Percentiles rank a stretch among this genome's conserved stretches.
These are phyloP conservation scores for Prenolepis imparis DNA, from an alignment of 2,888 invertebrate species.

Conservation along the genomic window DNA sequence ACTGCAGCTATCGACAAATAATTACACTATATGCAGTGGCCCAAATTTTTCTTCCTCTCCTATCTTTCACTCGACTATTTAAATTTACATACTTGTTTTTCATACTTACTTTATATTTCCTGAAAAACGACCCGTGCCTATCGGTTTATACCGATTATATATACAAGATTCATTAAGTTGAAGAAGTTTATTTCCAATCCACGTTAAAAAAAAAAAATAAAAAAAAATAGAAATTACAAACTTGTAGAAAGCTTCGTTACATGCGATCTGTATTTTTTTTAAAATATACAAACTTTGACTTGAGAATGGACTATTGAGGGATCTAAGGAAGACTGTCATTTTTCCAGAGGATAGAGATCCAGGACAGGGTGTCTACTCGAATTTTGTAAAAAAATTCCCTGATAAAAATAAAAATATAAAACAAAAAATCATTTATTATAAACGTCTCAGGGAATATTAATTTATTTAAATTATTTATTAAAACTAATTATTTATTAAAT, in stretches of 20 bases:
- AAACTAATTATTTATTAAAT: too few relatives aligned
- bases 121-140: neutral
- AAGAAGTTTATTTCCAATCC: neutral
- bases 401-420: too few relatives aligned
- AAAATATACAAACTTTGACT: neutral
- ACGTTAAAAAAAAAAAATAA: neutral
- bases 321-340: neutral
- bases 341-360: neutral
- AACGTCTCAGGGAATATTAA: too few relatives aligned
- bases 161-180: conserved; percentile 17
- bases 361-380: too few relatives aligned
- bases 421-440: too few relatives aligned
- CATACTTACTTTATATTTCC: conserved; percentile 1
- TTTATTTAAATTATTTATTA: too few relatives aligned
- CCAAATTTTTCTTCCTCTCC: neutral
- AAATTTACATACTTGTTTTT: neutral
- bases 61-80: neutral
- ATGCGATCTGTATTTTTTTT: neutral
- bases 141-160: neutral
- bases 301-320: neutral
- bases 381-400: too few relatives aligned
- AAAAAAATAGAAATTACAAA: neutral
- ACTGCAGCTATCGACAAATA: neutral
- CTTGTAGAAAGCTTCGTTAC: neutral
- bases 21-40: neutral